phyloP scores from a whole-genome alignment of 2,113 vertebrate genomes.

The Nesogale talazaci region DNA sequence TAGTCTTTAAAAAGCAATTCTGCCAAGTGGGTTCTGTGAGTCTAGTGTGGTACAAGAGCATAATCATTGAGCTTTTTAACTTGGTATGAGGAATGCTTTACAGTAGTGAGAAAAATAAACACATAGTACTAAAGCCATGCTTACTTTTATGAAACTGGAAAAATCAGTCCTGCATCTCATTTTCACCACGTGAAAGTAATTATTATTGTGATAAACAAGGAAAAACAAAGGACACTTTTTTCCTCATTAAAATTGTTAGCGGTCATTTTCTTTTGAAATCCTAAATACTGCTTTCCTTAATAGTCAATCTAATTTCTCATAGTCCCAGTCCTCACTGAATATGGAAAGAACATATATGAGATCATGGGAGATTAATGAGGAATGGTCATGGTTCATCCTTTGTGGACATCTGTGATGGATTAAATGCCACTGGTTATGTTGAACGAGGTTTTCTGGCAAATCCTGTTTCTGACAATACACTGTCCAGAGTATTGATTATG shows the following conservation, averaged over 20 bases:
- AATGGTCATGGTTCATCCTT: conserved; percentile 36
- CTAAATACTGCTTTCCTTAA: conserved; percentile 4
- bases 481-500: conserved; percentile 73
- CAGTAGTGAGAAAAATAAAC: background rate
- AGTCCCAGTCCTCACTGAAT: conserved; percentile 51
- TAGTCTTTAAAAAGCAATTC: conserved; percentile 19
- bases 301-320: conserved; percentile 31
- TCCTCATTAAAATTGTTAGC: conserved; percentile 29
- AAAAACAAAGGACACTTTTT: conserved; percentile 38
- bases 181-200: background rate
- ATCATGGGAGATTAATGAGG: conserved; percentile 59
- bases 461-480: conserved; percentile 69
- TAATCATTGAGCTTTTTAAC: conserved; percentile 12
- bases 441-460: conserved; percentile 65
- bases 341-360: background rate
- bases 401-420: conserved; percentile 65
- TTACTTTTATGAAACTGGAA: background rate
- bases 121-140: background rate
- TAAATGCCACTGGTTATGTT: conserved; percentile 32
- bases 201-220: background rate
- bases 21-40: background rate
- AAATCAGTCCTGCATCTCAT: background rate
- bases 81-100: conserved; percentile 9
- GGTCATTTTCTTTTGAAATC: conserved; percentile 61
- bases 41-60: background rate